Percentiles rank a stretch among this genome's conserved stretches.
Conservation (phyloP, 2,113 vertebrate species). For the Panthera tigris region DNA sequence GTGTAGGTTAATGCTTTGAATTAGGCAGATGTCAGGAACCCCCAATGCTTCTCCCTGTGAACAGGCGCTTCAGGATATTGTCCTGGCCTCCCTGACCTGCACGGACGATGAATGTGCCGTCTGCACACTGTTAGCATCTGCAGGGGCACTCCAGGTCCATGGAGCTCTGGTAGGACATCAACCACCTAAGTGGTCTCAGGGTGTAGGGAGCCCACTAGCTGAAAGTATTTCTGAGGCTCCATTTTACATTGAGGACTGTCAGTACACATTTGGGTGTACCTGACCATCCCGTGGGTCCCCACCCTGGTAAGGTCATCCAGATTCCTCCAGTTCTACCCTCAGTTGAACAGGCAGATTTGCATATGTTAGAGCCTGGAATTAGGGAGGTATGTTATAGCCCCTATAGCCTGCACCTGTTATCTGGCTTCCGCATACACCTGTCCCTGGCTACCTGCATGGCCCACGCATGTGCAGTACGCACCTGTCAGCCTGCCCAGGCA, state of each 20-base stretch:
- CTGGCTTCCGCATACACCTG: background rate
- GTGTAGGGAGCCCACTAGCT: background rate
- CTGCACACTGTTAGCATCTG: background rate
- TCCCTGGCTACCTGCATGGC: background rate
- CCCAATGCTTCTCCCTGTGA: background rate
- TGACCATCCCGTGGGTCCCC: background rate
- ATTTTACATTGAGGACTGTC: background rate
- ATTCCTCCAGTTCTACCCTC: background rate
- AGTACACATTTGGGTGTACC: background rate
- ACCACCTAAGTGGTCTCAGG: background rate
- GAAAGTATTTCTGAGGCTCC: background rate
- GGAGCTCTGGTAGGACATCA: background rate
- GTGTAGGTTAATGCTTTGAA: background rate
- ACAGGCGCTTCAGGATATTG: background rate
- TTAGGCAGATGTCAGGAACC: background rate
- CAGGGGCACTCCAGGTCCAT: background rate
- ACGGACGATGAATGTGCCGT: background rate
- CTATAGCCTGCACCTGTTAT: background rate
- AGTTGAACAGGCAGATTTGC: background rate
- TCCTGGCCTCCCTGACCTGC: background rate
- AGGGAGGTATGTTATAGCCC: background rate
- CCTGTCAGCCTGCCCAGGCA: background rate
- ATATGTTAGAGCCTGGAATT: background rate
- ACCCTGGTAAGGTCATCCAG: background rate
- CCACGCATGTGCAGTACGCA: accelerated